Evolutionary conservation across 2,888 invertebrate genomes (phyloP).

Genomic region (Sminthurides aquaticus): DNA sequence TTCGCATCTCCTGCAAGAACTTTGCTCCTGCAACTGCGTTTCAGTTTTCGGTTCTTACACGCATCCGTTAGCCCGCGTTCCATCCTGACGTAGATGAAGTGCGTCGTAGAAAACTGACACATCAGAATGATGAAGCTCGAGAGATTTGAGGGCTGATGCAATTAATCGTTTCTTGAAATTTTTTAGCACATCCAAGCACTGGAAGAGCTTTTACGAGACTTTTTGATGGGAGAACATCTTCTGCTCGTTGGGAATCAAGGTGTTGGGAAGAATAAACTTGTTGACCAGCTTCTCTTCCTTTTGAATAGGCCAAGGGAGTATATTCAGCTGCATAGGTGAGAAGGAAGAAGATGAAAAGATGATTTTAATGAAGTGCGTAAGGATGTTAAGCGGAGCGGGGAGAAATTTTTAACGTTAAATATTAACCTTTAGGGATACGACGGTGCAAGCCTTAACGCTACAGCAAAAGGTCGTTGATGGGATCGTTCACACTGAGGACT

Average conservation of each 20-base stretch:
- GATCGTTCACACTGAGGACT: conserved; percentile 83
- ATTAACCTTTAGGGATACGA: conserved; percentile 88
- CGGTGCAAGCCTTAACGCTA: conserved; percentile 86
- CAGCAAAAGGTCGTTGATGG: conserved; percentile 87
- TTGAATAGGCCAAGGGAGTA: conserved; percentile 88
- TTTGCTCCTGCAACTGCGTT: too few relatives aligned
- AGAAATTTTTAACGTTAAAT: too few relatives aligned
- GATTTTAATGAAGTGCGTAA: too few relatives aligned
- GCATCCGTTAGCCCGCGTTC: too few relatives aligned
- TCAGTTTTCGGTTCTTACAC: too few relatives aligned
- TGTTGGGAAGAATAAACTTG: conserved; percentile 94
- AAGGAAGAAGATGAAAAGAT: neutral
- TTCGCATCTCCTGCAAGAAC: too few relatives aligned
- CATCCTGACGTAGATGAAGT: too few relatives aligned
- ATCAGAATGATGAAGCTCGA: too few relatives aligned
- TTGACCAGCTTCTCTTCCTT: conserved; percentile 79
- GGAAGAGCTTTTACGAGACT: conserved; percentile 83
- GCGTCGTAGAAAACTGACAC: too few relatives aligned
- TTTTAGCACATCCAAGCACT: conserved; percentile 69
- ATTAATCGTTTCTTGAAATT: too few relatives aligned
- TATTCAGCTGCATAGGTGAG: conserved; percentile 69
- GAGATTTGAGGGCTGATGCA: too few relatives aligned
- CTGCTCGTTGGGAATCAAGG: conserved; percentile 95
- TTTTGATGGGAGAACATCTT: conserved; percentile 79
- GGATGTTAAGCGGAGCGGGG: too few relatives aligned